These are phyloP conservation scores for Euplagia quadripunctaria DNA, from an alignment of 2,888 invertebrate species.

Conservation along the genomic window DNA sequence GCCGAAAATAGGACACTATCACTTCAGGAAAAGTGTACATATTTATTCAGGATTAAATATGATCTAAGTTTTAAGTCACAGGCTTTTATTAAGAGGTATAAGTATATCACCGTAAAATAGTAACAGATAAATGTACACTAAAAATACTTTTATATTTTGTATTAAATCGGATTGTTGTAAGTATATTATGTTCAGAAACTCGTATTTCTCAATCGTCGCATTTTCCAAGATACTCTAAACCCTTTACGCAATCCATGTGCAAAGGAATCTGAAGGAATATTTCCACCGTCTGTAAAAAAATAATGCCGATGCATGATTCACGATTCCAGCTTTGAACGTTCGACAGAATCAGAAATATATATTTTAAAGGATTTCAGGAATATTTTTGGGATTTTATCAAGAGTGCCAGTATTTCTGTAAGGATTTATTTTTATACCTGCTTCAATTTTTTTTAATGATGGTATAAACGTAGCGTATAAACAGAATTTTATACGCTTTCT, in stretches of 20 bases:
- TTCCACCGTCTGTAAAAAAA: background rate
- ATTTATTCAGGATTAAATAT: too few relatives aligned
- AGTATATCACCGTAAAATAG: too few relatives aligned
- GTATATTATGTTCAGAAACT: background rate
- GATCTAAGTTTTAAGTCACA: too few relatives aligned
- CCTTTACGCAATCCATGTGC: background rate
- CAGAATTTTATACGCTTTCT: too few relatives aligned
- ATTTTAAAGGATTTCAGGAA: conserved; percentile 17
- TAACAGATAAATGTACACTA: too few relatives aligned
- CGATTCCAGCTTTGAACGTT: conserved; percentile 18
- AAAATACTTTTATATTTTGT: too few relatives aligned
- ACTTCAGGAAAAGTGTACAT: too few relatives aligned
- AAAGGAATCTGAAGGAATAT: background rate
- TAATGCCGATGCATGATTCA: conserved; percentile 17
- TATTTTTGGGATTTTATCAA: conserved; percentile 6
- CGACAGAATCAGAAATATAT: conserved; percentile 17
- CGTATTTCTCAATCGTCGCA: background rate
- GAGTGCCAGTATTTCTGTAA: background rate
- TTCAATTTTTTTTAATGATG: too few relatives aligned
- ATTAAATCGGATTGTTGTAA: background rate
- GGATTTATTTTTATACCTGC: too few relatives aligned
- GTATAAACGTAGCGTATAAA: too few relatives aligned
- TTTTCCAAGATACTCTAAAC: background rate
- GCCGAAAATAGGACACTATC: too few relatives aligned
- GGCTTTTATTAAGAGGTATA: too few relatives aligned